These are phyloP conservation scores for Tetragonisca angustula DNA, from an alignment of 2,888 invertebrate species.

Conservation along the genomic window DNA sequence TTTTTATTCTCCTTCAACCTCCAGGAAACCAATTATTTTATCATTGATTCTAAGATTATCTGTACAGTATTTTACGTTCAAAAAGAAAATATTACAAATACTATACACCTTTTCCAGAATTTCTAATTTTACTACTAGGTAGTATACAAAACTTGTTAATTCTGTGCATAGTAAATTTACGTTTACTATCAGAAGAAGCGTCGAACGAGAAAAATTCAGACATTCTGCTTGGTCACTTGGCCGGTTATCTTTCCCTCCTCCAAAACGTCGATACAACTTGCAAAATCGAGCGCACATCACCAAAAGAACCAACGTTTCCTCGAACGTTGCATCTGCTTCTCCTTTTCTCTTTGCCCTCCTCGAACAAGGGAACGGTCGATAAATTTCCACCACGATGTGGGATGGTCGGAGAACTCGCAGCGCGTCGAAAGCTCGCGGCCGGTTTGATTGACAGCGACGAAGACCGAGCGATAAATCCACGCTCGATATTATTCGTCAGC, in stretches of 20 bases:
- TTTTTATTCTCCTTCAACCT: no score
- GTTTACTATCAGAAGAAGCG: conserved; percentile 18
- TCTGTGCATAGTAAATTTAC: neutral
- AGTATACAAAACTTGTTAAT: no score
- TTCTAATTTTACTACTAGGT: no score
- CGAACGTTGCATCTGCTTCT: conserved; percentile 4
- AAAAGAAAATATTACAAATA: no score
- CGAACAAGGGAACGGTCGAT: neutral
- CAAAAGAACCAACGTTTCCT: neutral
- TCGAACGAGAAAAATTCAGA: conserved; percentile 17
- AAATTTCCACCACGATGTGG: conserved; percentile 6
- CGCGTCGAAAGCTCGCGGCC: neutral
- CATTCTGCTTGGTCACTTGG: conserved; percentile 31
- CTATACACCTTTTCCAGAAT: no score
- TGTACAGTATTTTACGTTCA: no score
- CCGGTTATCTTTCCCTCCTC: conserved; percentile 34
- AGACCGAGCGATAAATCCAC: conserved; percentile 1
- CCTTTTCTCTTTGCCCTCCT: no score
- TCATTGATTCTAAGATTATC: no score
- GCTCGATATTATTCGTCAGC: conserved; percentile 36
- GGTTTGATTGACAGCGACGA: conserved; percentile 6
- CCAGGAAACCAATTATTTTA: no score
- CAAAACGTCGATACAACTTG: conserved; percentile 22
- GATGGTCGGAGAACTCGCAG: neutral
- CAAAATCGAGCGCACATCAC: conserved; percentile 17